Evolutionary conservation across 2,113 vertebrate species (phyloP).

Genomic region (Hydrochoerus hydrochaeris): DNA sequence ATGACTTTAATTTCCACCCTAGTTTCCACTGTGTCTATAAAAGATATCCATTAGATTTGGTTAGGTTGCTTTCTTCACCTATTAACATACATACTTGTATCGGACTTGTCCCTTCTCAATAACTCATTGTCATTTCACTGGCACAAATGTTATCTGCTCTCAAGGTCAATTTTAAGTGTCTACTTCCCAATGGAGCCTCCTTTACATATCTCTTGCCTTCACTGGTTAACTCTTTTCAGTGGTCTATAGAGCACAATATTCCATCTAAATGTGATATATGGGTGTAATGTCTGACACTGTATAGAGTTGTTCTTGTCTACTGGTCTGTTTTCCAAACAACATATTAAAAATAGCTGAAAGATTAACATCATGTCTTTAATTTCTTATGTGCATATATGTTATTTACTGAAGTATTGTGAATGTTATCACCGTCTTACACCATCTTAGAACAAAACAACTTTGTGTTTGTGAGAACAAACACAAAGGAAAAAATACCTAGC

Average conservation of each 20-base stretch:
- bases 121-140: neutral
- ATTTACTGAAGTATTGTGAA: neutral
- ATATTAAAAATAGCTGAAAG: neutral
- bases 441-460: no score
- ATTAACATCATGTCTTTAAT: neutral
- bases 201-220: neutral
- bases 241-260: neutral
- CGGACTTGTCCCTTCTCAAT: neutral
- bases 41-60: neutral
- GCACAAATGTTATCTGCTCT: neutral
- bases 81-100: neutral
- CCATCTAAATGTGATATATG: neutral
- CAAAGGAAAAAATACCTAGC: neutral
- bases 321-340: neutral
- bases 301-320: neutral
- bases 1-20: neutral
- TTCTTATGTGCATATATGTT: neutral
- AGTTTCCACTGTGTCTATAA: neutral
- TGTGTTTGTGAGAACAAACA: neutral
- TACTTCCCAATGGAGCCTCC: neutral
- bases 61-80: neutral
- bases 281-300: neutral
- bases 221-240: neutral
- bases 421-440: neutral
- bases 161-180: neutral